These are phyloP conservation scores for Alviniconcha strummeri DNA, from an alignment of 2,888 invertebrate genomes.

Conservation along the genomic window DNA sequence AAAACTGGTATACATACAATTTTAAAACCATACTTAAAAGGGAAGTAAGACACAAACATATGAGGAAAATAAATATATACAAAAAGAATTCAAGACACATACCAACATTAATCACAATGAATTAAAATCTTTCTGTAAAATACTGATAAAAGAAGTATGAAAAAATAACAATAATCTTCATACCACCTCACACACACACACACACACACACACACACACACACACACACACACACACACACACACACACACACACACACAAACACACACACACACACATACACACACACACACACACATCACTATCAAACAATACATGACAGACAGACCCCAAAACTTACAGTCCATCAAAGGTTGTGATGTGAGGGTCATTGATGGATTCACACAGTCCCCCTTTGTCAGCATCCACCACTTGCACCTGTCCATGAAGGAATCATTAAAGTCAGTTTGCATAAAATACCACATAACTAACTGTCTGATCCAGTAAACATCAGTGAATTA, in stretches of 20 bases:
- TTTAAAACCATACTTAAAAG: too few relatives aligned
- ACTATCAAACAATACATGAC: too few relatives aligned
- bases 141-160: too few relatives aligned
- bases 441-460: background rate
- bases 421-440: background rate
- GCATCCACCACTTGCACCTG: conserved; percentile 26
- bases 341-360: conserved; percentile 55
- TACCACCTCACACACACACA: background rate
- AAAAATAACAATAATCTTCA: too few relatives aligned
- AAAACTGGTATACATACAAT: too few relatives aligned
- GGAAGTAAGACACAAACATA: too few relatives aligned
- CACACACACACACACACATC: background rate
- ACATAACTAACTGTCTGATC: background rate
- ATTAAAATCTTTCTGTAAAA: too few relatives aligned
- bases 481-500: background rate
- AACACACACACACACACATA: background rate
- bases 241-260: background rate
- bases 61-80: too few relatives aligned
- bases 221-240: background rate
- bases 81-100: too few relatives aligned
- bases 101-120: too few relatives aligned
- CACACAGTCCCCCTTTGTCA: conserved; percentile 43
- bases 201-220: background rate
- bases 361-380: conserved; percentile 65
- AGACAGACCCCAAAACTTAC: conserved; percentile 34